phyloP scores from a whole-genome alignment of 2,113 vertebrate species.

The Odontophorus gujanensis region DNA sequence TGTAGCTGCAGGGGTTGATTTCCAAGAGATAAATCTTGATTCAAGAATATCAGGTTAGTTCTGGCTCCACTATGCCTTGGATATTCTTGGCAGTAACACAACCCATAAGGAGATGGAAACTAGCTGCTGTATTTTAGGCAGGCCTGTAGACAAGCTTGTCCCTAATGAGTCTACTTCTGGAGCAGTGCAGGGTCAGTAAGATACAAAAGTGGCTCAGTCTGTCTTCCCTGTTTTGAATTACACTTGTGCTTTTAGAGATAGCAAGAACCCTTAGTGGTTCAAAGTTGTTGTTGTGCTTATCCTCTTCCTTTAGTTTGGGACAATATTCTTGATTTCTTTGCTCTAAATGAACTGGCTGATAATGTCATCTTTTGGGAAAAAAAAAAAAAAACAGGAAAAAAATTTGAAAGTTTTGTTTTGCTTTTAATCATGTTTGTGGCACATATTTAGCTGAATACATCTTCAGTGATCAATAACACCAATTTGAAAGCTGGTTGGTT shows the following conservation, averaged over 20 bases:
- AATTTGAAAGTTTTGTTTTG: neutral
- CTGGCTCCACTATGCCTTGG: neutral
- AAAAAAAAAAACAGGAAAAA: neutral
- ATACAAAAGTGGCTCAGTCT: neutral
- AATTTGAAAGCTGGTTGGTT: neutral
- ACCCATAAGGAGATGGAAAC: neutral
- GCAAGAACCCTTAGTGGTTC: neutral
- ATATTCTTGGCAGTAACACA: neutral
- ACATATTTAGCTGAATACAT: neutral
- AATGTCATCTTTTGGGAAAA: neutral
- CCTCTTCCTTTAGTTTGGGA: neutral
- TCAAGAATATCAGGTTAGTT: neutral
- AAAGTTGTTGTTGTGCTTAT: neutral
- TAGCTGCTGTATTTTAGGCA: neutral
- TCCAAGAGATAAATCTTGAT: neutral
- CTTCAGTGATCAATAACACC: neutral
- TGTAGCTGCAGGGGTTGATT: neutral
- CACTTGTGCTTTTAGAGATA: neutral
- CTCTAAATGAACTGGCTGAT: neutral
- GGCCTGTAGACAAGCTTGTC: neutral
- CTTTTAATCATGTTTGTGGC: neutral
- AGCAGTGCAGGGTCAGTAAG: neutral
- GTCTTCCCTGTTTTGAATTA: neutral
- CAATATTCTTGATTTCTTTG: neutral
- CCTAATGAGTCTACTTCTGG: neutral